Base-by-base conservation (phyloP, 2,888 invertebrate genomes). In the Archips xylosteana region DNA sequence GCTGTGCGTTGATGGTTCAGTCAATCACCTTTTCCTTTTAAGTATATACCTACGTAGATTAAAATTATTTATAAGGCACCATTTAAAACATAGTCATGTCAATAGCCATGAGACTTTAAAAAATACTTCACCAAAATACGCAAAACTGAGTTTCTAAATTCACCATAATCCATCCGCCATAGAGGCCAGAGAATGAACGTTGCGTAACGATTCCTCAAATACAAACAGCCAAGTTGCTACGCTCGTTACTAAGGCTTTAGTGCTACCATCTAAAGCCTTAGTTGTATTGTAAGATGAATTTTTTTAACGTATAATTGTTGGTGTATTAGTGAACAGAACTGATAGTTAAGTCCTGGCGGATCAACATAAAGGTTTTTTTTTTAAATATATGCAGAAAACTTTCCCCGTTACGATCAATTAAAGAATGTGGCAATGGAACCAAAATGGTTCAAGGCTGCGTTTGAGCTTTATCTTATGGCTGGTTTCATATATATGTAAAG, bases 171-270 rank as follows among this genome's bases (percentile, higher is more conserved):
- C 36, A 3, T 8, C 32, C 49, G 9, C 9, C 64, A 51, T 36
- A 13, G 36, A 12, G 51, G 32, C 51, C 49, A n/a, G 34, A 34
- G 47, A 51, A 60, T 34, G 5, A 39, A 8, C n/a, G 10, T 60
- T 60, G 36, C 45, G 67, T 8, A 67, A 67, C 59, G 13, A 15
- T 67, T 57, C 23, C 34, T 57, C 32, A 13, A 23, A 42, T 57
- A 36, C 45, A 57, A 67, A 67, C 54, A 67, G 39, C 6, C 15
- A 45, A 63, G 45, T 63, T 63, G 42, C 42, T 23, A 49, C 5
- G 42, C 39, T 54, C 15, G 59, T 60, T 13, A 60, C 59, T 36
- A 60, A 60, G 59, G 59, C 59, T 60, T 32, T 60, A 59, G 3
- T 34, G 10, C 2, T 47, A 32, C 2, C 5, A 15, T n/a, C 34